These are phyloP conservation scores for Oikopleura vanhoeffeni DNA, from an alignment of 23 tunicate genomes.

Conservation along the genomic window DNA sequence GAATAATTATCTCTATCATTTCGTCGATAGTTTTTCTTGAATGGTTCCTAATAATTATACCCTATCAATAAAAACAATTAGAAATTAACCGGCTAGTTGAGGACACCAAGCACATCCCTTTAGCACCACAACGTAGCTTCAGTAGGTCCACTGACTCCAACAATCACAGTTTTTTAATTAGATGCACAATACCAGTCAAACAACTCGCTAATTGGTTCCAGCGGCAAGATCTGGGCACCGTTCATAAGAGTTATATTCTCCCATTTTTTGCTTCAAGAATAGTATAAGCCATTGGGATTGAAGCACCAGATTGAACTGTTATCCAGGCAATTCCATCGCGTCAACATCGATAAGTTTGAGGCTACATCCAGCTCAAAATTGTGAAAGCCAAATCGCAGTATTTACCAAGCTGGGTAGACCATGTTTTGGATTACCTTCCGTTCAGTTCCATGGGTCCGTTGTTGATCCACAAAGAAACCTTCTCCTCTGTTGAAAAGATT, in stretches of 20 bases:
- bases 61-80: too few relatives aligned
- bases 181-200: not conserved
- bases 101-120: not conserved
- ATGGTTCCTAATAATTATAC: too few relatives aligned
- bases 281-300: not conserved
- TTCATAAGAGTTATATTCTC: not conserved
- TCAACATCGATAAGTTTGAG: not conserved
- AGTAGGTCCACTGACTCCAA: slow-evolving; percentile 70
- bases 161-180: slow-evolving; percentile 17
- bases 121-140: not conserved
- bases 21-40: too few relatives aligned
- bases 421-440: slow-evolving; percentile 14
- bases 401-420: slow-evolving; percentile 37
- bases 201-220: not conserved
- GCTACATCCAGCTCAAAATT: not conserved
- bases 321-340: not conserved
- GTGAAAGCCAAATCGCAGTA: slow-evolving; percentile 25
- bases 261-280: not conserved
- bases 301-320: not conserved
- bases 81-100: too few relatives aligned
- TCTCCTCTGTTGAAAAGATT: slow-evolving; percentile 18
- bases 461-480: slow-evolving; percentile 37
- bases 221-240: not conserved
- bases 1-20: too few relatives aligned
- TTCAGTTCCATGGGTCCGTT: slow-evolving; percentile 18